Evolutionary conservation across 2,797 vertebrate species (phyloP).

Genomic region (Melanotaenia boesemani): DNA sequence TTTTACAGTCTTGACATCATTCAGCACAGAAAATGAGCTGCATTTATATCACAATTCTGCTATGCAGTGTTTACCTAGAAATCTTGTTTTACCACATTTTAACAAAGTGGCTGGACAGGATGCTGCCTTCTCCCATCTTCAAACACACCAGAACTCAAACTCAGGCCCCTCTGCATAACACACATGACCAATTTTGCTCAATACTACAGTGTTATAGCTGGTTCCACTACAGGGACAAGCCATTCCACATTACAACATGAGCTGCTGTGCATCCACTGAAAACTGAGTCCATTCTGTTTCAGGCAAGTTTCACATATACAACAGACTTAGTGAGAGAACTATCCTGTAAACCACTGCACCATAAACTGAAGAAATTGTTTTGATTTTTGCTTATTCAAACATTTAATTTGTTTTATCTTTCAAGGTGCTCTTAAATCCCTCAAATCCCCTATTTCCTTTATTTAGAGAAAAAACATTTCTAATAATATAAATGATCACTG

Average conservation of each 20-base stretch:
- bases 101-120: conserved; percentile 26
- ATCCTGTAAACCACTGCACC: conserved; percentile 57
- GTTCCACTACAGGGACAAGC: conserved; percentile 74
- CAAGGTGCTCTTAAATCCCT: not conserved
- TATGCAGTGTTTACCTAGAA: conserved; percentile 30
- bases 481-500: not conserved
- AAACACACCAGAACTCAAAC: conserved; percentile 68
- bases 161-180: conserved; percentile 52
- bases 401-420: not conserved
- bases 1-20: conserved; percentile 21
- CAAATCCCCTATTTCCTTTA: not conserved
- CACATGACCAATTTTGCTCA: conserved; percentile 64
- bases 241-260: conserved; percentile 59
- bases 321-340: conserved; percentile 41
- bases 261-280: conserved; percentile 53
- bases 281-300: conserved; percentile 58
- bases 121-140: conserved; percentile 57
- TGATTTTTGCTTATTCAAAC: not conserved
- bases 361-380: not conserved
- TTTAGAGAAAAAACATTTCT: too few species aligned
- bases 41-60: conserved; percentile 29
- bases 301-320: conserved; percentile 57
- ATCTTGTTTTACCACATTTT: conserved; percentile 40
- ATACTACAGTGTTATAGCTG: conserved; percentile 61
- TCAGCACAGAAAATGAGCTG: conserved; percentile 38